Evolutionary conservation across 2,888 invertebrate species (phyloP), one percentile per base, ranked within the genome.

Genomic region (Chymomyza amoena): DNA sequence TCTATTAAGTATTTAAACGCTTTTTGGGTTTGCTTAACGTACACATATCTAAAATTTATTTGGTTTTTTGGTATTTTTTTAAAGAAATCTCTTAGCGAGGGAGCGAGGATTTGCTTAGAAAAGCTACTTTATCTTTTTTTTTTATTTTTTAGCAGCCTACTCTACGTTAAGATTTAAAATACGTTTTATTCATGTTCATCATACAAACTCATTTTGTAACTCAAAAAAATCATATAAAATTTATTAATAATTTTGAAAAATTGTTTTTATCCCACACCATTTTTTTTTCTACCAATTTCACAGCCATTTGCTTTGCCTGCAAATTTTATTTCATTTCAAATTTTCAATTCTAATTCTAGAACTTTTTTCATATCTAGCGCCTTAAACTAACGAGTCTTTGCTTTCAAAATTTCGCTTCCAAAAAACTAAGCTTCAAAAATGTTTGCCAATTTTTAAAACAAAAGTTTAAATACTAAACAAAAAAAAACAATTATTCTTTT

Each of bases 291-390:
- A 80, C 80, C 82, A 87, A 84, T 82, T 87, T 85, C 84, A 85
- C 84, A 85, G 84, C 84, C 84, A 65, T 87, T 87, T 82, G 76
- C 84, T 80, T 80, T 72, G 73, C 20, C 32, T 68, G 65, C 77
- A 75, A 75, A 69, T 73, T 66, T 65, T 66, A 36, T 77, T 75
- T 69, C 67, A 72, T 64, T 77, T 79, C 67, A 18, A 18, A 57
- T 57, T 57, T 57, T 63, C n/a, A 63, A 15, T 28, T 60, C 51
- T 36, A 32, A n/a, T 54, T 54, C 64, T 54, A 28, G 18, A 9
- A 51, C 51, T 64, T 32, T n/a, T 64, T 32, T n/a, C 10, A 18
- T 54, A 72, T 71, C 60, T 76, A 69, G 61, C 61, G 72, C 72
- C 73, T 78, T 67, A 77, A 59, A 61, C 72, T 67, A 75, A 60